Evolutionary conservation across 2,888 invertebrate species (phyloP).

Genomic region (Microdon myrmicae): DNA sequence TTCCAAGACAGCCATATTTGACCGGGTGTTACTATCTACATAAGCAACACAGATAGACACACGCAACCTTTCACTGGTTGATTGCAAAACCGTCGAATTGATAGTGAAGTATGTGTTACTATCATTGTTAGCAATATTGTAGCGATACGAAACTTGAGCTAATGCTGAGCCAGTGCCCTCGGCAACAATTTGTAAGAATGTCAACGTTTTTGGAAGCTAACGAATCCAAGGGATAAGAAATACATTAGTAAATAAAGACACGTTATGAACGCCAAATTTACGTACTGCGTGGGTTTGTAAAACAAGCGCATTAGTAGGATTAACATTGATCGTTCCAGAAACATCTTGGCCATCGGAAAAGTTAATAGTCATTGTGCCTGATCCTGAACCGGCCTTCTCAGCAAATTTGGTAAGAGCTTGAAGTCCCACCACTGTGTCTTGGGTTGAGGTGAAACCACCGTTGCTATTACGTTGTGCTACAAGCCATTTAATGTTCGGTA

Average conservation of each 20-base stretch:
- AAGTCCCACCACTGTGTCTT: constrained; percentile 81
- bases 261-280: constrained; percentile 1
- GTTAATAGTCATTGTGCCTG: constrained; percentile 58
- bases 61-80: constrained; percentile 81
- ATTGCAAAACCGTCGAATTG: constrained; percentile 86
- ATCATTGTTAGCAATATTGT: constrained; percentile 86
- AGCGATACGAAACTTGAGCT: constrained; percentile 81
- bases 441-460: constrained; percentile 82
- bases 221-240: neutral
- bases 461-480: constrained; percentile 73
- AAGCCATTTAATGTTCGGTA: constrained; percentile 78
- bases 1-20: constrained; percentile 92
- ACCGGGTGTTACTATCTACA: constrained; percentile 68
- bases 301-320: constrained; percentile 81
- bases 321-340: constrained; percentile 68
- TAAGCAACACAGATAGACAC: constrained; percentile 85
- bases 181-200: constrained; percentile 78
- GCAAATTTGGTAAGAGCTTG: constrained; percentile 77
- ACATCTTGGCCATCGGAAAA: constrained; percentile 54
- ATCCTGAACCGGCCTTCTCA: constrained; percentile 68
- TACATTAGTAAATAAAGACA: neutral
- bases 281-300: constrained; percentile 82
- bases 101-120: constrained; percentile 88
- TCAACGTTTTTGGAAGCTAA: constrained; percentile 65
- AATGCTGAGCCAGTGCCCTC: constrained; percentile 83